Evolutionary conservation across 2,113 vertebrate genomes (phyloP).

Genomic region (Toxotes jaculatrix): DNA sequence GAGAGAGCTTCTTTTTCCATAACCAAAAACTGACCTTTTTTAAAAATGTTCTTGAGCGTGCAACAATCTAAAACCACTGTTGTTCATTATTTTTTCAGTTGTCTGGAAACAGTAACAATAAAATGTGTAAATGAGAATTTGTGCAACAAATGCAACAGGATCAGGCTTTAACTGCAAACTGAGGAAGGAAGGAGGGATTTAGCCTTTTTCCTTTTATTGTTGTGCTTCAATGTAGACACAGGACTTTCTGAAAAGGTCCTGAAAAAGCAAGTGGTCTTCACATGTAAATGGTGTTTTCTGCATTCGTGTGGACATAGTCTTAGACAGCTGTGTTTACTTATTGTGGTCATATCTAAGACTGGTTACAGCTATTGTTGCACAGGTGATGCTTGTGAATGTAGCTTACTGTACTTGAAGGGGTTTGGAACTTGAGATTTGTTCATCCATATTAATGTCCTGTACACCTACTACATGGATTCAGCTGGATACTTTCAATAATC

Average conservation of each 20-base stretch:
- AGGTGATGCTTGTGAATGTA: slow-evolving; percentile 1
- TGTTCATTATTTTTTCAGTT: not conserved
- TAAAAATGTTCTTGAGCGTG: not conserved
- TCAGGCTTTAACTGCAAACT: not conserved
- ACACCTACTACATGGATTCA: not conserved
- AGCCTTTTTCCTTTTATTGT: not conserved
- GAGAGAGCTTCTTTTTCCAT: not conserved
- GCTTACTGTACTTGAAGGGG: not conserved
- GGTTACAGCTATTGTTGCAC: not conserved
- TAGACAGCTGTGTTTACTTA: slow-evolving; percentile 27
- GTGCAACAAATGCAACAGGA: not conserved
- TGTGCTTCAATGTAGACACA: not conserved
- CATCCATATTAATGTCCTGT: not conserved
- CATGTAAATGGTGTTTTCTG: not conserved
- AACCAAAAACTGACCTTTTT: not conserved
- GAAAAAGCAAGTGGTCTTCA: not conserved
- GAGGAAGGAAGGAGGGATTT: not conserved
- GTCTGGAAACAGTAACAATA: not conserved
- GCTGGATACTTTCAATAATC: not conserved
- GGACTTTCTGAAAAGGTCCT: not conserved
- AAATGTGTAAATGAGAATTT: not conserved
- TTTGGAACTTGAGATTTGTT: not conserved
- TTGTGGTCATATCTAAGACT: not conserved
- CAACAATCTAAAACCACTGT: not conserved
- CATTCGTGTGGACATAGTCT: not conserved